Evolutionary conservation across 2,113 vertebrate genomes (phyloP).

Genomic region (Athene noctua): DNA sequence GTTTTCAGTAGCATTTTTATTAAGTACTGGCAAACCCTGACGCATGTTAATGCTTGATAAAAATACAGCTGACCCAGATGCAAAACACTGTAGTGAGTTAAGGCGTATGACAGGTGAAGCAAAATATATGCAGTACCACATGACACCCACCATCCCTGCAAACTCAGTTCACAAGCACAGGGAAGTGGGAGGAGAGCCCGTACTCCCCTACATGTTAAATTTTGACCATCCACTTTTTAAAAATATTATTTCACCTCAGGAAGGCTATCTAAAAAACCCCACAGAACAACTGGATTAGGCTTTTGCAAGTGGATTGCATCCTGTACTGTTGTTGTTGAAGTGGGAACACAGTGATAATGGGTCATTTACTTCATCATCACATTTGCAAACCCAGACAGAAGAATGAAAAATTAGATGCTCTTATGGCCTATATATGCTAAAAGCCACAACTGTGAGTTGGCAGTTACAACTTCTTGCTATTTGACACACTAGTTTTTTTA

Average conservation of each 20-base stretch:
- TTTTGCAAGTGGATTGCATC: not conserved
- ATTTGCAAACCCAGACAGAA: not conserved
- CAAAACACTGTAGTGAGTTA: not conserved
- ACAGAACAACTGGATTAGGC: not conserved
- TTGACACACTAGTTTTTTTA: not conserved
- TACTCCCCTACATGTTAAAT: not conserved
- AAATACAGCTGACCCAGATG: not conserved
- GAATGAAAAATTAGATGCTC: not conserved
- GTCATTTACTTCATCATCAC: not conserved
- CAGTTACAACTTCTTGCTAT: not conserved
- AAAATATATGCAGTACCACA: not conserved
- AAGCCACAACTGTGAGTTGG: not conserved
- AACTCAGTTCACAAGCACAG: not conserved
- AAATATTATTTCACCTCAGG: not conserved
- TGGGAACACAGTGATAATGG: not conserved
- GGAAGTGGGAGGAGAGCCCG: not conserved
- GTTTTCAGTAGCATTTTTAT: conserved; percentile 40
- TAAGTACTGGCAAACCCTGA: not conserved
- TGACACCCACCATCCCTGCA: not conserved
- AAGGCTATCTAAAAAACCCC: not conserved
- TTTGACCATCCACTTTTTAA: not conserved
- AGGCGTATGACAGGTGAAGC: not conserved
- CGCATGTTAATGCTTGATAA: conserved; percentile 21
- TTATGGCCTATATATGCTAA: not conserved
- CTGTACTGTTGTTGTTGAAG: not conserved